Percentiles rank a stretch among this genome's conserved stretches.
Conservation (phyloP, 1,140 invertebrate species). For the Lepidurus arcticus region DNA sequence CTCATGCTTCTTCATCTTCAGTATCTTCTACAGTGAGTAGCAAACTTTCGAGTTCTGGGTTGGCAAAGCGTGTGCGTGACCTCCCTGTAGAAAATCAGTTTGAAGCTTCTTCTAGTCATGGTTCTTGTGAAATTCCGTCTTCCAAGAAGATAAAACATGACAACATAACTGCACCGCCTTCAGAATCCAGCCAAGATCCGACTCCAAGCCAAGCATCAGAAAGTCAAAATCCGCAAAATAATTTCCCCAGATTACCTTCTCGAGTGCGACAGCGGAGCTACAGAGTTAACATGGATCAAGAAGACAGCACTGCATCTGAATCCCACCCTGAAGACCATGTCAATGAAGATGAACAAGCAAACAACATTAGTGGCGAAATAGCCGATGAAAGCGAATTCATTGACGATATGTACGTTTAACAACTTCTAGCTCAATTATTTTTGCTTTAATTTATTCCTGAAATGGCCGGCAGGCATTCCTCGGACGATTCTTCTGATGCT, state of each 20-base stretch:
- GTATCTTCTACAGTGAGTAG: background rate
- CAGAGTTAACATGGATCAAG: background rate
- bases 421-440: background rate
- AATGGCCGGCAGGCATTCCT: background rate
- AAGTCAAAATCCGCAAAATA: background rate
- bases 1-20: constrained; percentile 17
- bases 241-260: background rate
- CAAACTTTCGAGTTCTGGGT: background rate
- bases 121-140: background rate
- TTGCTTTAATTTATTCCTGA: too few relatives aligned
- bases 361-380: background rate
- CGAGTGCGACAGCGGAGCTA: background rate
- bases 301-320: background rate
- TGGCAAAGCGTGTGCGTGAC: background rate
- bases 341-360: background rate
- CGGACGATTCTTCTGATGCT: background rate
- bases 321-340: background rate
- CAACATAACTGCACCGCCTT: background rate
- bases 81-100: background rate
- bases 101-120: background rate
- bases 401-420: background rate
- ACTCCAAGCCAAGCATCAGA: background rate
- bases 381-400: background rate
- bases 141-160: background rate
- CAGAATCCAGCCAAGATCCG: background rate